Evolutionary conservation across 2,888 invertebrate species (phyloP), one percentile per base, ranked within the genome.

Genomic region (Epirrhoe alternata): DNA sequence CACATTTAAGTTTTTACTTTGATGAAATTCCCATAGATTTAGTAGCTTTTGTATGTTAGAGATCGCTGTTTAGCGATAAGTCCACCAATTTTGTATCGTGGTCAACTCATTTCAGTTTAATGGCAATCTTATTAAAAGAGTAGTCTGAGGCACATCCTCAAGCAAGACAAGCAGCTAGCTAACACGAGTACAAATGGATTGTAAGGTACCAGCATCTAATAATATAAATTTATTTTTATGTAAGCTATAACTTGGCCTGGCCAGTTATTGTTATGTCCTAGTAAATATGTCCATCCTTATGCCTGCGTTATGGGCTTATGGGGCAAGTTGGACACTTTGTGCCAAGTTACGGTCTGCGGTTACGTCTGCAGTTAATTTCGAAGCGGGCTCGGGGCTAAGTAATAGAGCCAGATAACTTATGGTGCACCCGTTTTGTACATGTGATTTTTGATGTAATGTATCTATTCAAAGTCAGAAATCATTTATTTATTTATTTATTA

Each of bases 221-320:
- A 56, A 56, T 33, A 55, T 59, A 59, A 59, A 59, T 67, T 45
- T 59, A 67, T 63, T 67, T 45, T 56, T 56, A 67, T 63, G 63
- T 31, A 51, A 47, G n/a, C 55, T 52, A 60, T 60, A 63, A 63
- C 55, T 67, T 51, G 33, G 57, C 38, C 57, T 60, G 68, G 42
- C 53, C 61, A 61, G 71, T 66, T 73, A 73, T 69, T 69, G 72
- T 70, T 70, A 74, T 74, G 66, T 59, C 51, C 52, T 52, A 64
- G 70, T 71, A 74, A 72, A 74, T 69, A 72, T 66, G 70, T 69
- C 65, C 68, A 57, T 54, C 65, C 64, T 61, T 66, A 67, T 66
- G 70, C 62, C 65, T 53, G 56, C 53, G 64, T 69, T 64, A 69
- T 64, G 68, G 61, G 35, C 66, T 68, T 65, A 73, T 68, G 69